A percentile compares a stretch with the other conserved stretches of the same genome.
phyloP scores from a whole-genome alignment of 2,888 invertebrate genomes.

The Tetranychus piercei region DNA sequence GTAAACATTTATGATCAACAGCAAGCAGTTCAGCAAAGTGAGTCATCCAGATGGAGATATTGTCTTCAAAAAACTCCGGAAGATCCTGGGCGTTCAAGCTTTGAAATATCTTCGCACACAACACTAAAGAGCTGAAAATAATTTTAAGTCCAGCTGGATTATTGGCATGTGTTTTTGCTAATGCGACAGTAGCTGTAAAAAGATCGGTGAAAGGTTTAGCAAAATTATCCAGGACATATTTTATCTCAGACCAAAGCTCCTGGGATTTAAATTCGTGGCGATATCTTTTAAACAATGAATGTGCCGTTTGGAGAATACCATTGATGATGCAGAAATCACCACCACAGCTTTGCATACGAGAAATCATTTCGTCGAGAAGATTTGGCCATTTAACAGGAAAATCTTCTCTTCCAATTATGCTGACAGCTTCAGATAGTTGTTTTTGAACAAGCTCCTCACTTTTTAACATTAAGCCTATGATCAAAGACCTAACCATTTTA shows the following conservation, averaged over 20 bases:
- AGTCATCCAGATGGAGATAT: constrained; percentile 86
- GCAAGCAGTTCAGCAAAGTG: constrained; percentile 64
- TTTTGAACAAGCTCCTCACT: constrained; percentile 76
- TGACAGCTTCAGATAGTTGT: constrained; percentile 84
- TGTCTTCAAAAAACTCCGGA: constrained; percentile 97
- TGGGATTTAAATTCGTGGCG: constrained; percentile 89
- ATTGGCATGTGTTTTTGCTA: constrained; percentile 54
- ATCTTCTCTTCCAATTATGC: constrained; percentile 86
- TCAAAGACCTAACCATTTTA: constrained; percentile 56
- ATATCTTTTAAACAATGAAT: constrained; percentile 88
- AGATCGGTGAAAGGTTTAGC: constrained; percentile 83
- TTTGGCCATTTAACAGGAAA: constrained; percentile 93
- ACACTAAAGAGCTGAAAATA: constrained; percentile 67
- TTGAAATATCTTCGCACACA: constrained; percentile 86
- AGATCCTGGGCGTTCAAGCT: constrained; percentile 92
- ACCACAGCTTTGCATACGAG: constrained; percentile 44
- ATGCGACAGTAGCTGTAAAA: constrained; percentile 62
- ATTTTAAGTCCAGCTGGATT: constrained; percentile 63
- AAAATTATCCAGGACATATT: constrained; percentile 79
- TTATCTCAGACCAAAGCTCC: constrained; percentile 85
- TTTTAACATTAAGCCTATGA: constrained; percentile 77
- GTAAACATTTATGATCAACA: constrained; percentile 53
- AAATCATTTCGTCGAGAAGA: constrained; percentile 37
- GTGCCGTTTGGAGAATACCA: constrained; percentile 79
- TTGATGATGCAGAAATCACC: constrained; percentile 87